Evolutionary conservation across 2,888 invertebrate species (phyloP).

Genomic region (Mantis religiosa): DNA sequence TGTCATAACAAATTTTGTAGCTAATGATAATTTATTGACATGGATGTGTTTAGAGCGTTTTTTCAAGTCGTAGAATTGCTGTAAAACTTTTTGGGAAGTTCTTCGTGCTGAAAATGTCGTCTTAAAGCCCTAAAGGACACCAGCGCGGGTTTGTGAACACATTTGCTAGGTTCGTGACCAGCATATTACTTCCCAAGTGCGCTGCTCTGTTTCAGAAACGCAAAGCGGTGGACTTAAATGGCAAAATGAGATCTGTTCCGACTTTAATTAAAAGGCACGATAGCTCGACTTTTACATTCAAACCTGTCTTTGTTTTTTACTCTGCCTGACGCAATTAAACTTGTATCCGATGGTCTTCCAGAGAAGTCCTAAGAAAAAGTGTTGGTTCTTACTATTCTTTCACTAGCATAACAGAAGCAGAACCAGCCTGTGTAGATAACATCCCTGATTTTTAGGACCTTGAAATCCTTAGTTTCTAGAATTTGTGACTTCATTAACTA

Average conservation of each 20-base stretch:
- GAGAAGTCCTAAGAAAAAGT: neutral
- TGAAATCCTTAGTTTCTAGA: too few species aligned
- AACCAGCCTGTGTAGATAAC: too few species aligned
- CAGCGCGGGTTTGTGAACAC: neutral
- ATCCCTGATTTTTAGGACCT: too few species aligned
- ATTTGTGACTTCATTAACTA: too few species aligned
- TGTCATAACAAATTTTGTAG: too few species aligned
- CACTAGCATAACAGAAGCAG: too few species aligned
- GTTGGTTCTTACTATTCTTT: too few species aligned
- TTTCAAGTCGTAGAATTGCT: too few species aligned
- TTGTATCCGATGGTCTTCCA: neutral
- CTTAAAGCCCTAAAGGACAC: neutral
- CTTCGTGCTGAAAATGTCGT: neutral
- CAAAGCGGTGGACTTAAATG: neutral
- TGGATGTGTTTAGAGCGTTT: too few species aligned
- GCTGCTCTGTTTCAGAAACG: neutral
- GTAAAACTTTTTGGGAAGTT: neutral
- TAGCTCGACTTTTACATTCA: neutral
- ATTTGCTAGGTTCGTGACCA: neutral
- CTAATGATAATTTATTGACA: too few species aligned
- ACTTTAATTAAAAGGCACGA: neutral
- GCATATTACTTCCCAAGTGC: neutral
- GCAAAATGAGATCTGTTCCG: neutral
- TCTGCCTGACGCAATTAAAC: neutral
- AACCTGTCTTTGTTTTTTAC: neutral